Percentiles rank a stretch among this genome's conserved stretches.
phyloP scores from a whole-genome alignment of 2,113 vertebrate genomes.

The Opisthocomus hoazin region DNA sequence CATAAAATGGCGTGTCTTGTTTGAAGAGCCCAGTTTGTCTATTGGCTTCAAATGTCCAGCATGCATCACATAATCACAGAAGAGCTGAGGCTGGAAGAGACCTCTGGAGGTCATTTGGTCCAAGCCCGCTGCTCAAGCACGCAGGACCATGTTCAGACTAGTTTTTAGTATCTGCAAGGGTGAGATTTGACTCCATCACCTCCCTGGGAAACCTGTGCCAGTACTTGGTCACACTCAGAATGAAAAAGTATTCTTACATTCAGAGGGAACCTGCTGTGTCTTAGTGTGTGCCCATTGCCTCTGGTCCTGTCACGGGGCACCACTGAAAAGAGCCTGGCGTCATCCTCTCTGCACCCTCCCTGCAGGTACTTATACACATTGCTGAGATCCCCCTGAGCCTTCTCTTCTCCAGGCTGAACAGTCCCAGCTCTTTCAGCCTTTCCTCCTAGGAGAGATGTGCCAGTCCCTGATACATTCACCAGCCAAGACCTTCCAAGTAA shows the following conservation, averaged over 20 bases:
- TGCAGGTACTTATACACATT: background rate
- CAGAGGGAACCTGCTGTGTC: background rate
- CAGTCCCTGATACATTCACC: background rate
- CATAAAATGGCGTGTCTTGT: background rate
- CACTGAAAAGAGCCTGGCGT: background rate
- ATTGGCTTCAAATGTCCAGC: background rate
- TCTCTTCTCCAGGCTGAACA: background rate
- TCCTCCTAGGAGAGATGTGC: fast-evolving
- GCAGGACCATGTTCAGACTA: background rate
- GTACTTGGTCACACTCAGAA: fast-evolving
- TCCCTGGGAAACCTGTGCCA: background rate
- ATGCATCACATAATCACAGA: background rate
- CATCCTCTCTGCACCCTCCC: fast-evolving
- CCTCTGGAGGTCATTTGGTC: background rate
- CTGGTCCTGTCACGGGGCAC: background rate
- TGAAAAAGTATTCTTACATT: background rate
- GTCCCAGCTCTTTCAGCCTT: background rate
- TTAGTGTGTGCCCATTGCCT: background rate
- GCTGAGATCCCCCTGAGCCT: background rate
- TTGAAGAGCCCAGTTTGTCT: background rate
- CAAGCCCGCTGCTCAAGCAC: background rate
- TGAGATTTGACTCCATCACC: background rate
- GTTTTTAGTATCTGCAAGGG: background rate
- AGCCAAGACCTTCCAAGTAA: background rate
- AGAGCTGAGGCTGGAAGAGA: background rate